A percentile compares a stretch with the other conserved stretches of the same genome.
Evolutionary conservation across 2,797 vertebrate genomes (phyloP).

Genomic region (Corythornis leucogaster): DNA sequence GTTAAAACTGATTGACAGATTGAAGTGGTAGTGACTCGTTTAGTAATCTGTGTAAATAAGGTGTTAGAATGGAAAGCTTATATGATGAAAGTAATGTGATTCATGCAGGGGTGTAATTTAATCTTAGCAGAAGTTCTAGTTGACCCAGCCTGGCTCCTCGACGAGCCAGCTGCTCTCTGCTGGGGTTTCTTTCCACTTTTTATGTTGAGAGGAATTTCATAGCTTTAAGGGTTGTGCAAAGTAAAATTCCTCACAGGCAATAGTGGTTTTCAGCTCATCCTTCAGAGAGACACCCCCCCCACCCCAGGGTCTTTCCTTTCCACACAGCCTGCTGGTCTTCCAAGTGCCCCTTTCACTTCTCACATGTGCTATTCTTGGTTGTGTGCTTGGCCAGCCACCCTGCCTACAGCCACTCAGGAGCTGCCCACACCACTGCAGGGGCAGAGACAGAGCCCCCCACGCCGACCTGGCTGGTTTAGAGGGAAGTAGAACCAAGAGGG

Average conservation of each 20-base stretch:
- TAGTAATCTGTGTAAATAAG: slow-evolving; percentile 86
- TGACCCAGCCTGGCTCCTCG: slow-evolving; percentile 70
- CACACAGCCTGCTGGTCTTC: slow-evolving; percentile 75
- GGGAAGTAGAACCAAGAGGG: slow-evolving; percentile 49
- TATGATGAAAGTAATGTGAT: slow-evolving; percentile 79
- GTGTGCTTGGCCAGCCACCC: background rate
- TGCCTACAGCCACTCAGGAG: too few species aligned
- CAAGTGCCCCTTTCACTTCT: slow-evolving; percentile 68
- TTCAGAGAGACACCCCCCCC: background rate
- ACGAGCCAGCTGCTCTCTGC: slow-evolving; percentile 65
- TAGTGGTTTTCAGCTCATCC: slow-evolving; percentile 67
- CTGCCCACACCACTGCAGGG: too few species aligned
- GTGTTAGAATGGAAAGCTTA: slow-evolving; percentile 80
- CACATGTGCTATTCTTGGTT: slow-evolving; percentile 47
- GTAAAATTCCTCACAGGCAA: slow-evolving; percentile 84
- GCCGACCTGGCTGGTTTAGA: slow-evolving; percentile 11
- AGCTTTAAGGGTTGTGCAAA: slow-evolving; percentile 82
- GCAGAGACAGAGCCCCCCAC: slow-evolving; percentile 46
- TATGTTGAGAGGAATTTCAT: slow-evolving; percentile 82
- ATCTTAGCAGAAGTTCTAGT: slow-evolving; percentile 79
- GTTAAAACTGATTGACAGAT: slow-evolving; percentile 82
- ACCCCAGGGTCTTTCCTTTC: slow-evolving; percentile 58
- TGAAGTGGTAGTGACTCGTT: slow-evolving; percentile 82
- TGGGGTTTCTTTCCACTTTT: slow-evolving; percentile 70
- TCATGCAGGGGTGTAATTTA: slow-evolving; percentile 81